phyloP scores from a whole-genome alignment of 2,113 vertebrate genomes.

The Desmodus rotundus region DNA sequence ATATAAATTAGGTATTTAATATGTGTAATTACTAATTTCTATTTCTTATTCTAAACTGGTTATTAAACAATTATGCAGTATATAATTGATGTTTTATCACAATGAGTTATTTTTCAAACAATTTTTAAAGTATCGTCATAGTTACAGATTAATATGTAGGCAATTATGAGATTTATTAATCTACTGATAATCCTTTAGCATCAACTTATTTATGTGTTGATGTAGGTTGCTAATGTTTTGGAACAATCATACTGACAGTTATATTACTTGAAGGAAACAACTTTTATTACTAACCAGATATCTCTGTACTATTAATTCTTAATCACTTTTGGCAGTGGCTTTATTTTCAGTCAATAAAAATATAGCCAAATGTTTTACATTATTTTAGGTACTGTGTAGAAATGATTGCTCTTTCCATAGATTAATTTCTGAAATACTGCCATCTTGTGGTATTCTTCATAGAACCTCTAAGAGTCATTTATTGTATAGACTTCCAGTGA shows the following conservation, averaged over 20 bases:
- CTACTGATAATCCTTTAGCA: slow-evolving; percentile 16
- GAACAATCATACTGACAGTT: slow-evolving; percentile 55
- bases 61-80: slow-evolving; percentile 16
- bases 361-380: background rate
- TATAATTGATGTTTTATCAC: slow-evolving; percentile 40
- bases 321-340: slow-evolving; percentile 37
- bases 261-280: slow-evolving; percentile 59
- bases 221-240: slow-evolving; percentile 45
- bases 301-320: slow-evolving; percentile 50
- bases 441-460: slow-evolving; percentile 65
- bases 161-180: slow-evolving; percentile 55
- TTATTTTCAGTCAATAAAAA: slow-evolving; percentile 38
- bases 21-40: slow-evolving; percentile 4
- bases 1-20: background rate
- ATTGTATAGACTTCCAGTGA: background rate
- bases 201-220: slow-evolving; percentile 59
- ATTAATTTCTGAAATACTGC: slow-evolving; percentile 67
- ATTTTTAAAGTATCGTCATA: slow-evolving; percentile 4
- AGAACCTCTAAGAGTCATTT: background rate
- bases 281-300: slow-evolving; percentile 39
- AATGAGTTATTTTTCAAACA: slow-evolving; percentile 23
- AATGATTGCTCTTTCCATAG: background rate
- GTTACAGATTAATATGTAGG: slow-evolving; percentile 26
- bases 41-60: background rate
- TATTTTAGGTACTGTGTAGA: background rate